Conservation (phyloP, 2,113 vertebrate genomes). For the Bos javanicus region DNA sequence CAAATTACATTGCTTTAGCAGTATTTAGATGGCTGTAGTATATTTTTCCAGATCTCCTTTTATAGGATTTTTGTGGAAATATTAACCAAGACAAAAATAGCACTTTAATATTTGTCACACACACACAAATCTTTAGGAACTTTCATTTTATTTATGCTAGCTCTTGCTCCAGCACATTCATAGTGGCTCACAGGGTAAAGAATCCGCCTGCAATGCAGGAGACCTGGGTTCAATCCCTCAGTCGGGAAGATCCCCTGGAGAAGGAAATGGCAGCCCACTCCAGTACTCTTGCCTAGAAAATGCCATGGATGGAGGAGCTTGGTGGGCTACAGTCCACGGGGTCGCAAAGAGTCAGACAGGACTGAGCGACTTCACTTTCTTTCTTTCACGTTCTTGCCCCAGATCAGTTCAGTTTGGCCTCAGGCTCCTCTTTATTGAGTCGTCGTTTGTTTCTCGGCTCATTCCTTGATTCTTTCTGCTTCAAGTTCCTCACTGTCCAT, state of each 20-base stretch:
- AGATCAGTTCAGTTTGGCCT: background rate
- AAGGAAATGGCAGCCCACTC: background rate
- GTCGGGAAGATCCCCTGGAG: too few relatives aligned
- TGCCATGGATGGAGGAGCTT: background rate
- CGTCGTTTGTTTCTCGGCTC: background rate
- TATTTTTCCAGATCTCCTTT: background rate
- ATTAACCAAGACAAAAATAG: background rate
- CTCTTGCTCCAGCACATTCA: background rate
- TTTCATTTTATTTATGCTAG: background rate
- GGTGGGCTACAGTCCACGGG: background rate
- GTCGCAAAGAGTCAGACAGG: background rate
- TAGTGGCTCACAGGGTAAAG: background rate
- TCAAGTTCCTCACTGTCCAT: background rate
- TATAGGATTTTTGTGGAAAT: background rate
- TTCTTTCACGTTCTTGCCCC: background rate
- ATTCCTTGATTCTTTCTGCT: background rate
- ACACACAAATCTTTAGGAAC: background rate
- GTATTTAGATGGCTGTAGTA: background rate
- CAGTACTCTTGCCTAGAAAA: background rate
- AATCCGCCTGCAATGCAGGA: background rate
- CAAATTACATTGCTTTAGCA: background rate
- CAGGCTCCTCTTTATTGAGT: background rate
- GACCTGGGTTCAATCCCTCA: fast-evolving
- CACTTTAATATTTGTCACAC: background rate
- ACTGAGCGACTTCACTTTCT: background rate